phyloP scores from a whole-genome alignment of 2,113 vertebrate genomes.

The human (Homo sapiens) region DNA sequence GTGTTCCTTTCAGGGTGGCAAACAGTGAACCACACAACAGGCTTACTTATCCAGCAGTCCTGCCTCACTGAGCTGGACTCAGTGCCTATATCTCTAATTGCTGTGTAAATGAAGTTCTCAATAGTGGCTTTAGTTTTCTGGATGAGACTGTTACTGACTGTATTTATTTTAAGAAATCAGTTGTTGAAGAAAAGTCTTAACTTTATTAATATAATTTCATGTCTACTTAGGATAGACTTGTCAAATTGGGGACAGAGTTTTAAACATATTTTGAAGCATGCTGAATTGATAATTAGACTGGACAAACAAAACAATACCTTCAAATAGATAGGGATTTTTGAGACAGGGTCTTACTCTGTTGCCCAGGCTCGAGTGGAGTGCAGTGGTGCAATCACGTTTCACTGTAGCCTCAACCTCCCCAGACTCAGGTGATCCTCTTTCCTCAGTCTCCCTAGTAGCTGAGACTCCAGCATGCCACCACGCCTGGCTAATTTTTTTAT shows the following conservation, averaged over 20 bases:
- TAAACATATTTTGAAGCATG: background rate
- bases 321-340: too few relatives aligned
- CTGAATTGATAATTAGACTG: background rate
- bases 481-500: too few relatives aligned
- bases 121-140: background rate
- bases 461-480: too few relatives aligned
- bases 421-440: too few relatives aligned
- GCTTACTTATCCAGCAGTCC: background rate
- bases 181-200: conserved; percentile 14
- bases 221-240: background rate
- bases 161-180: background rate
- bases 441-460: too few relatives aligned
- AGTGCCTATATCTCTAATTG: background rate
- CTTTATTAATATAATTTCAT: background rate
- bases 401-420: too few relatives aligned
- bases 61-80: background rate
- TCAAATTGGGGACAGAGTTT: background rate
- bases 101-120: background rate
- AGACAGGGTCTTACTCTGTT: too few relatives aligned
- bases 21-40: background rate
- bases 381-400: too few relatives aligned
- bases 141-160: background rate
- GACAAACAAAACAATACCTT: background rate
- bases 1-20: background rate
- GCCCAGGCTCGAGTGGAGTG: too few relatives aligned